Conservation (phyloP, 2,113 vertebrate species). For the Nibea coibor region DNA sequence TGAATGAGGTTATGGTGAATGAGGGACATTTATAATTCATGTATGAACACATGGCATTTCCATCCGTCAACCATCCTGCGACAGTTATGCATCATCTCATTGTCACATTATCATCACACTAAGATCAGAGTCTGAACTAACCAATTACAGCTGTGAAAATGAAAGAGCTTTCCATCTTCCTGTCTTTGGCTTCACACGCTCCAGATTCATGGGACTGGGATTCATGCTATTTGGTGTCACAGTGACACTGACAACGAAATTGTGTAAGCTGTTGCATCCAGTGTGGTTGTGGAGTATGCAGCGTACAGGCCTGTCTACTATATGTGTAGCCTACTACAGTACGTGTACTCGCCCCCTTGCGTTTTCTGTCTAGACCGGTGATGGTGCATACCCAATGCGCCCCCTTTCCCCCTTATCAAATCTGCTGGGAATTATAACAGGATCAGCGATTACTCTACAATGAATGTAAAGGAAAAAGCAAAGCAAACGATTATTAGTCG, state of each 20-base stretch:
- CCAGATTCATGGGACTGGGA: background rate
- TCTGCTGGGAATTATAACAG: background rate
- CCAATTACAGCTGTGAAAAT: conserved; percentile 2
- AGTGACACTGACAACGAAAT: background rate
- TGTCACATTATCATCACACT: background rate
- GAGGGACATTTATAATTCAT: conserved; percentile 48
- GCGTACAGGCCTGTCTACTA: conserved; percentile 51
- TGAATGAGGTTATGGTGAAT: conserved; percentile 61
- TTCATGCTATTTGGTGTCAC: background rate
- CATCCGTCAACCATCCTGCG: conserved; percentile 16
- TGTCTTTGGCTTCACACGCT: background rate
- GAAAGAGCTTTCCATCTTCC: background rate
- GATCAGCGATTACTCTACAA: background rate
- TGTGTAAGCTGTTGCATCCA: conserved; percentile 13
- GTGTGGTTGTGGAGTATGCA: background rate
- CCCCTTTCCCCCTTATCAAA: background rate
- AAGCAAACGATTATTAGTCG: background rate
- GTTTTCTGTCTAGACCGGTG: conserved; percentile 49
- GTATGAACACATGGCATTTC: conserved; percentile 23
- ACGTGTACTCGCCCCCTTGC: conserved; percentile 26
- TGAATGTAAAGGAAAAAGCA: background rate
- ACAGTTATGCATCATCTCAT: conserved; percentile 3
- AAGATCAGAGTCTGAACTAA: background rate
- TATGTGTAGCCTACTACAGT: background rate
- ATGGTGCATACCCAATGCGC: conserved; percentile 26